Percentiles rank a stretch among this genome's conserved stretches.
phyloP scores from a whole-genome alignment of 2,797 vertebrate genomes.

The Lepilemur septentrionalis region DNA sequence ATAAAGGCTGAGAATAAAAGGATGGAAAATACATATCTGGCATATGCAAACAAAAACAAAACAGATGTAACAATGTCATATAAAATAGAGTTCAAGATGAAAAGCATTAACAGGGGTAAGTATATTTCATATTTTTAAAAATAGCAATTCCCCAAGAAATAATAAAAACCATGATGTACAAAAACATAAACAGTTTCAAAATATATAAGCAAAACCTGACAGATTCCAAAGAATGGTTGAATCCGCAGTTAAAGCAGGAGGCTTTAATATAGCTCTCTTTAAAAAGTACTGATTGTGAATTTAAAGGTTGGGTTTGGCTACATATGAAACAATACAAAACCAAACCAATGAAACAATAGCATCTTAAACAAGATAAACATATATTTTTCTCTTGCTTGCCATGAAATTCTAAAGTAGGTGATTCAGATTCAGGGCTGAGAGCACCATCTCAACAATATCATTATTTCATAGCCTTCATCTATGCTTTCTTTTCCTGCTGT shows the following conservation, averaged over 20 bases:
- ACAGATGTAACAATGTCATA: not conserved
- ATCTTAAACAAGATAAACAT: conserved; percentile 12
- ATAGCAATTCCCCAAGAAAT: not conserved
- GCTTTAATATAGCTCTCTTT: not conserved
- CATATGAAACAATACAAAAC: not conserved
- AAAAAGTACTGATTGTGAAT: not conserved
- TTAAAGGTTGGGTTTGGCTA: not conserved
- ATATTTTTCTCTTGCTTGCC: not conserved
- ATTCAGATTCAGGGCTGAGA: not conserved
- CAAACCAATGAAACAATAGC: not conserved
- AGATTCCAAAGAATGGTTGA: not conserved
- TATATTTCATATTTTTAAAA: conserved; percentile 9
- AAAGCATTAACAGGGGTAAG: not conserved
- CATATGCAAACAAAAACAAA: conserved; percentile 17
- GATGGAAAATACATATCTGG: not conserved
- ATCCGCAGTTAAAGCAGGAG: not conserved
- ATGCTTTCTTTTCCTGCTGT: not conserved
- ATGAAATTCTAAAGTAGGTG: not conserved
- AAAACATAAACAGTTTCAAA: conserved; percentile 18
- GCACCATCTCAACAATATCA: not conserved
- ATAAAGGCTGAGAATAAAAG: not conserved
- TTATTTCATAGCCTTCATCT: not conserved
- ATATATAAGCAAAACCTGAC: not conserved
- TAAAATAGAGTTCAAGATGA: not conserved
- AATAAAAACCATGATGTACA: not conserved